phyloP scores from a whole-genome alignment of 2,113 vertebrate genomes.

The Rhagologus leucostigma region DNA sequence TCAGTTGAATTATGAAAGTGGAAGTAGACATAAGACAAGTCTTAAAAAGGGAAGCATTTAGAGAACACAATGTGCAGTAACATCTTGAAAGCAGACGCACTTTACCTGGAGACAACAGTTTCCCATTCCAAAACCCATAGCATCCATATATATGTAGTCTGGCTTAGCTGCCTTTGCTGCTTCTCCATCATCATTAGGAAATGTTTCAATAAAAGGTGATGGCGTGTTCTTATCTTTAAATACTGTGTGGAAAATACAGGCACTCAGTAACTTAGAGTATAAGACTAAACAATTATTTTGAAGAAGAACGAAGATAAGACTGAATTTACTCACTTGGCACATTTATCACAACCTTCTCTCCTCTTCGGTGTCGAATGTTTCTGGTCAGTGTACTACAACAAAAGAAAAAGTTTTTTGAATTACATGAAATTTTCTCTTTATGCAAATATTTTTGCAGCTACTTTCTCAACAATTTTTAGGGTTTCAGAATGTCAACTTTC shows the following conservation, averaged over 20 bases:
- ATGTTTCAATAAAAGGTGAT: slow-evolving; percentile 87
- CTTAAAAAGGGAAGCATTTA: not conserved
- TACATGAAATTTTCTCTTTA: not conserved
- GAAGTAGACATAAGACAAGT: not conserved
- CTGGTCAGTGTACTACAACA: slow-evolving; percentile 88
- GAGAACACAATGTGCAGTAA: not conserved
- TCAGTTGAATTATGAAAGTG: not conserved
- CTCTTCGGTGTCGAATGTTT: slow-evolving; percentile 93
- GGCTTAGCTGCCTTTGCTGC: slow-evolving; percentile 81
- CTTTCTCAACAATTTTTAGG: not conserved
- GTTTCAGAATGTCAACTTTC: not conserved
- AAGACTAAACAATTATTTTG: not conserved
- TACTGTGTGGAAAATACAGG: slow-evolving; percentile 72
- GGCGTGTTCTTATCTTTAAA: slow-evolving; percentile 91
- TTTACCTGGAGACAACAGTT: slow-evolving; percentile 97
- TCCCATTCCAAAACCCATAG: slow-evolving; percentile 98
- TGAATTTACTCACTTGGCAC: slow-evolving; percentile 86
- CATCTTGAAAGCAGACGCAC: not conserved
- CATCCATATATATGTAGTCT: slow-evolving; percentile 97
- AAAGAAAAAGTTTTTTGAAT: not conserved
- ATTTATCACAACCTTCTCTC: slow-evolving; percentile 96
- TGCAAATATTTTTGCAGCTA: not conserved
- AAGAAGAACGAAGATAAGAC: not conserved
- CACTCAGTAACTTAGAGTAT: not conserved
- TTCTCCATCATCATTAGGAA: slow-evolving; percentile 88